Evolutionary conservation across 2,113 vertebrate species (phyloP).

Genomic region (Apteryx mantelli): DNA sequence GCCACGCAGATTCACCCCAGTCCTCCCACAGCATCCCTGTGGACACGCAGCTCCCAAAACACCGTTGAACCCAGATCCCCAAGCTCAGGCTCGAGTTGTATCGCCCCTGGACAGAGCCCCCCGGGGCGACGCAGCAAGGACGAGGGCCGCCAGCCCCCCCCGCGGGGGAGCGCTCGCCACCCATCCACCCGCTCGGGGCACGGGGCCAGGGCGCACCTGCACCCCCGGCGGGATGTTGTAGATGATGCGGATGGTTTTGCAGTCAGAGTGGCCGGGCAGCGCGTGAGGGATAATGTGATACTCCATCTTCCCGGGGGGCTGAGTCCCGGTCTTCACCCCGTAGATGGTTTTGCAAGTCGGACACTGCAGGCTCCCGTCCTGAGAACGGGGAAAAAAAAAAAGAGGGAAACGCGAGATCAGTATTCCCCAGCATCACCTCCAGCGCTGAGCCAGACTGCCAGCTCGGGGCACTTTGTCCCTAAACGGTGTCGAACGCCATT

Average conservation of each 20-base stretch:
- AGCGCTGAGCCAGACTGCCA: rapidly evolving
- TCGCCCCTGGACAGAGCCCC: background rate
- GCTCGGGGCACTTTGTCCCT: background rate
- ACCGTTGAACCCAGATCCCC: background rate
- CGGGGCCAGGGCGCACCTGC: conserved; percentile 79
- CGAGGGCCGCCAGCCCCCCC: background rate
- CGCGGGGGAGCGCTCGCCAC: no score
- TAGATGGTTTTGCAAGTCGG: conserved; percentile 98
- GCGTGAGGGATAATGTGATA: conserved; percentile 96
- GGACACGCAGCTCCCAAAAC: background rate
- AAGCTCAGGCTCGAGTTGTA: background rate
- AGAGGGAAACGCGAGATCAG: background rate
- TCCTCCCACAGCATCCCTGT: background rate
- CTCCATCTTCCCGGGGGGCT: conserved; percentile 97
- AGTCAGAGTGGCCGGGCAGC: conserved; percentile 90
- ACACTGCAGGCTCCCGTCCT: conserved; percentile 97
- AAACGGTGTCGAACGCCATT: rapidly evolving
- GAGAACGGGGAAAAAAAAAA: background rate
- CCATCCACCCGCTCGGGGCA: background rate
- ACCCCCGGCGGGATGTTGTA: conserved; percentile 94
- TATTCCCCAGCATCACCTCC: rapidly evolving
- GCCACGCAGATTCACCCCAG: background rate
- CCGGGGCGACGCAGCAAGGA: rapidly evolving
- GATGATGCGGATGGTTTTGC: conserved; percentile 94
- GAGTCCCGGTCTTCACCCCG: conserved; percentile 94